phyloP scores from a whole-genome alignment of 2,797 vertebrate species.

The Carduelis carduelis region DNA sequence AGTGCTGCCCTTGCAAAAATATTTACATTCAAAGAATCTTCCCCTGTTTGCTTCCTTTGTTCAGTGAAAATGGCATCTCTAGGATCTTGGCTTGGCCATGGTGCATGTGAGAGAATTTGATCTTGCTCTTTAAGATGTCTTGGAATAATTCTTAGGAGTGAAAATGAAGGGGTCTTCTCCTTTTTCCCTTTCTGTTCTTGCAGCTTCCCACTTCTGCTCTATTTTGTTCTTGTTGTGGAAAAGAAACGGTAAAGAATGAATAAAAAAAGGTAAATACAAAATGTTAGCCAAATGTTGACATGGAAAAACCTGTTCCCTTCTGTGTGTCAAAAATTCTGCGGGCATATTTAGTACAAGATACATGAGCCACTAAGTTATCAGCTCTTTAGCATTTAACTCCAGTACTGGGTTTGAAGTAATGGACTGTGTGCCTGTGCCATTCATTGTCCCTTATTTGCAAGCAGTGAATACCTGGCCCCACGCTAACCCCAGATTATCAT shows the following conservation, averaged over 20 bases:
- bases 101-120: not conserved
- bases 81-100: not conserved
- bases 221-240: not conserved
- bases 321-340: not conserved
- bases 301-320: not conserved
- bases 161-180: not conserved
- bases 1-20: not conserved
- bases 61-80: not conserved
- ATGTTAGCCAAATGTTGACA: conserved; percentile 7
- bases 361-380: not conserved
- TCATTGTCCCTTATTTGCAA: conserved; percentile 16
- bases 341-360: not conserved
- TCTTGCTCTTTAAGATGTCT: not conserved
- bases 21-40: not conserved
- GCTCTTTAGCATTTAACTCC: conserved; percentile 2
- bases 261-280: not conserved
- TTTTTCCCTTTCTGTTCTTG: not conserved
- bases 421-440: not conserved
- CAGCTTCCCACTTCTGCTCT: not conserved
- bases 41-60: not conserved
- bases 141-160: not conserved
- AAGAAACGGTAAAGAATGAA: not conserved
- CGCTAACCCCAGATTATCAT: conserved; percentile 20
- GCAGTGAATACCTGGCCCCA: conserved; percentile 13
- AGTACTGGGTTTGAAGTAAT: not conserved